These are phyloP conservation scores for Eleutherodactylus coqui DNA, from an alignment of 2,797 vertebrate genomes.

Conservation along the genomic window DNA sequence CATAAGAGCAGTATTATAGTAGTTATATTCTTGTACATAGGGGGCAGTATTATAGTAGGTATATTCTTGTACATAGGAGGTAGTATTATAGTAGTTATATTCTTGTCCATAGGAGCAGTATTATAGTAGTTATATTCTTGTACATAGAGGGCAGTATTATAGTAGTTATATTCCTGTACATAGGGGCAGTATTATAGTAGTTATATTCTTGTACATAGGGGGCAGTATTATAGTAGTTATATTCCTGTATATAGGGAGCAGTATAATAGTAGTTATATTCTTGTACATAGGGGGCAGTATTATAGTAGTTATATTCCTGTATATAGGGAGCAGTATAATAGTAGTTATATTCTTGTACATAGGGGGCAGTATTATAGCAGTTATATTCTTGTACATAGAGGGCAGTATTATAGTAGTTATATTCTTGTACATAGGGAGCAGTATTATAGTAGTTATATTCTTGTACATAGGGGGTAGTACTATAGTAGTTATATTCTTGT, in stretches of 20 bases:
- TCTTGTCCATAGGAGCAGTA: neutral
- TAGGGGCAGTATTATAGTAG: conserved; percentile 6
- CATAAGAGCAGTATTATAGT: conserved; percentile 9
- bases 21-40: conserved; percentile 1
- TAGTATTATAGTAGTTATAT: conserved; percentile 5
- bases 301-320: conserved; percentile 3
- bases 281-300: neutral
- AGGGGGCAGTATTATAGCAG: neutral
- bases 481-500: conserved; percentile 8
- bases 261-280: conserved; percentile 10
- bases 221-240: neutral
- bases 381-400: conserved; percentile 1
- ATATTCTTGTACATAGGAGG: conserved; percentile 6
- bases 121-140: conserved; percentile 16
- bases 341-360: conserved; percentile 6
- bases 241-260: neutral
- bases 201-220: conserved; percentile 15
- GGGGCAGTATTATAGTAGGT: conserved; percentile 6
- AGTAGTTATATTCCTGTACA: conserved; percentile 13
- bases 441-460: conserved; percentile 6
- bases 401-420: neutral
- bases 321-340: neutral
- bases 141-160: neutral
- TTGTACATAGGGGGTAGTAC: neutral
- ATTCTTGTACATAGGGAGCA: too few species aligned